A percentile compares a stretch with the other conserved stretches of the same genome.
These are phyloP conservation scores for Orthosia incerta DNA, from an alignment of 2,888 invertebrate species.

Conservation along the genomic window DNA sequence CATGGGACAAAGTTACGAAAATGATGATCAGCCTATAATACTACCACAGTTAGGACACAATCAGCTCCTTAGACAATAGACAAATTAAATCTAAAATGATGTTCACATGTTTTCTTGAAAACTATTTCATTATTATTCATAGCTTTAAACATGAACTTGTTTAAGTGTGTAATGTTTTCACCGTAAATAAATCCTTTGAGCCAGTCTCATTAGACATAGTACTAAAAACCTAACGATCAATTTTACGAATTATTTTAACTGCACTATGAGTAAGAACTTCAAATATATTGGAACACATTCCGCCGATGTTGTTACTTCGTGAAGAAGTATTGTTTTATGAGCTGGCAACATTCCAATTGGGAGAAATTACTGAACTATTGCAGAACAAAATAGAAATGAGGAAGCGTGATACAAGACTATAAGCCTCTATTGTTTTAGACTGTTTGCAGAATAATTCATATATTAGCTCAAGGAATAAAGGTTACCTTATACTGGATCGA, in stretches of 20 bases:
- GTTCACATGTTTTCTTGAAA: not conserved
- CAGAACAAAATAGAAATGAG: constrained; percentile 11
- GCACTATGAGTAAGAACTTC: constrained; percentile 21
- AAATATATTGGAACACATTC: constrained; percentile 32
- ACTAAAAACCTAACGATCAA: constrained; percentile 23
- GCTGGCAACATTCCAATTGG: constrained; percentile 34
- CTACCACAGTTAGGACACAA: too few relatives aligned
- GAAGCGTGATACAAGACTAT: constrained; percentile 1
- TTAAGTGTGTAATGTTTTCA: not conserved
- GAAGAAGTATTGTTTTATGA: constrained; percentile 35
- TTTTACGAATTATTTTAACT: constrained; percentile 36
- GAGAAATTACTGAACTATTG: constrained; percentile 16
- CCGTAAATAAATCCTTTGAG: constrained; percentile 6
- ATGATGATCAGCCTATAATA: too few relatives aligned
- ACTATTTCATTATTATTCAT: not conserved
- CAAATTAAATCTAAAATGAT: not conserved
- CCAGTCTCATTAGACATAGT: constrained; percentile 5
- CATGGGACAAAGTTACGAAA: too few relatives aligned
- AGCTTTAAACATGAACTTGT: not conserved
- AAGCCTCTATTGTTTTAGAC: not conserved
- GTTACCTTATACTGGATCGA: not conserved
- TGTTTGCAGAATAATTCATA: not conserved
- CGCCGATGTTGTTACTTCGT: constrained; percentile 1
- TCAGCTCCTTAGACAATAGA: too few relatives aligned
- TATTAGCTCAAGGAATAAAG: too few relatives aligned